phyloP scores from a whole-genome alignment of 1,140 invertebrate genomes.

The Patella vulgata region DNA sequence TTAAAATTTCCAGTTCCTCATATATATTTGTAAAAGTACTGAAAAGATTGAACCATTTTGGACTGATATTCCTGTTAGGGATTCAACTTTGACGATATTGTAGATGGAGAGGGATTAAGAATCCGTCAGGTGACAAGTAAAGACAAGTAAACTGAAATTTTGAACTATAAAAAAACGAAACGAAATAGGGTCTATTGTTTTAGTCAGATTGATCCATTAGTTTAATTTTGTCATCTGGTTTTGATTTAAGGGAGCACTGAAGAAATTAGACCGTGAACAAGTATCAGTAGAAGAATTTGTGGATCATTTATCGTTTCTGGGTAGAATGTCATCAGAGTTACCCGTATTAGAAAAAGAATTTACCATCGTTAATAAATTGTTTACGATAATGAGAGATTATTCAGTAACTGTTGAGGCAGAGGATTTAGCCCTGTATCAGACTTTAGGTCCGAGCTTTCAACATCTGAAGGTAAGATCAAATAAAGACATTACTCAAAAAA shows the following conservation, averaged over 20 bases:
- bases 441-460: constrained; percentile 63
- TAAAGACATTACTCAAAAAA: no score
- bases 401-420: constrained; percentile 58
- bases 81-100: no score
- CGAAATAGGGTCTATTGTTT: no score
- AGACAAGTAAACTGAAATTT: no score
- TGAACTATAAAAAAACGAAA: no score
- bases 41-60: no score
- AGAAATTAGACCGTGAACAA: constrained; percentile 59
- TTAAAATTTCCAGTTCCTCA: background rate
- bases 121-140: no score
- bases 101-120: no score
- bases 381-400: constrained; percentile 51
- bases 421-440: constrained; percentile 63
- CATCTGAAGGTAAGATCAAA: constrained; percentile 60
- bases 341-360: constrained; percentile 64
- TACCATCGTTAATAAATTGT: constrained; percentile 36
- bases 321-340: constrained; percentile 60
- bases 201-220: no score
- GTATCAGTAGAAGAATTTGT: constrained; percentile 66
- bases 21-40: no score
- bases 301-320: constrained; percentile 64
- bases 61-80: no score
- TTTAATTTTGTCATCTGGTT: no score
- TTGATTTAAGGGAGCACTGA: constrained; percentile 58